These are phyloP conservation scores for Bombycilla garrulus DNA, from an alignment of 2,113 vertebrate genomes.

Conservation along the genomic window DNA sequence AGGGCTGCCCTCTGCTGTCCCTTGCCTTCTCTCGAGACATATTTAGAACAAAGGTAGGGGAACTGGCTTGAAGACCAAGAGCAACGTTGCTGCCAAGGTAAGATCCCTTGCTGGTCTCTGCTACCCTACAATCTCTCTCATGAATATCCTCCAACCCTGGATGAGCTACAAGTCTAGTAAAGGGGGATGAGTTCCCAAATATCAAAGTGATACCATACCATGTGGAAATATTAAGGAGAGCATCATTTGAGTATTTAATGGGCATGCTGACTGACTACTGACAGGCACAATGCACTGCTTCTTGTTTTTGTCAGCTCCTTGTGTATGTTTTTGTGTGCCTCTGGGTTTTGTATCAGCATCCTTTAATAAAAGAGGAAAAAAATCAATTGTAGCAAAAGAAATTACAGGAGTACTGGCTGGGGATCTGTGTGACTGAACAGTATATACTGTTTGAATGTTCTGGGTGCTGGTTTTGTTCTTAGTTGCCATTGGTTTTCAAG, in stretches of 20 bases:
- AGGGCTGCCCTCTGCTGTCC: not conserved
- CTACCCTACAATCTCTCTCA: not conserved
- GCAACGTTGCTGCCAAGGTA: fast-evolving
- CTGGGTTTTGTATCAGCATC: not conserved
- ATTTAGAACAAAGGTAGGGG: not conserved
- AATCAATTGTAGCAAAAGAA: not conserved
- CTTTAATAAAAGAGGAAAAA: not conserved
- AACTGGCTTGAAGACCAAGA: not conserved
- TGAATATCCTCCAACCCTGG: not conserved
- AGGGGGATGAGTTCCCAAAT: not conserved
- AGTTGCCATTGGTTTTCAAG: not conserved
- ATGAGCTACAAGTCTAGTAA: not conserved
- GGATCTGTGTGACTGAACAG: not conserved
- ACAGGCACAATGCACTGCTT: not conserved
- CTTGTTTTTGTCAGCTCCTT: not conserved
- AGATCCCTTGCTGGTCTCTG: not conserved
- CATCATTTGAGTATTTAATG: not conserved
- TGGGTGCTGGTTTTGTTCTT: not conserved
- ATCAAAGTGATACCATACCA: not conserved
- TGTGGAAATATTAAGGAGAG: not conserved
- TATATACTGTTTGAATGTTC: not conserved
- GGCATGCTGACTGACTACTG: not conserved
- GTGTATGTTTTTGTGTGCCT: not conserved
- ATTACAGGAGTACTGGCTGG: not conserved
- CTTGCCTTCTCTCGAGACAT: not conserved